Evolutionary conservation across 2,113 vertebrate species (phyloP).

Genomic region (Coptodon rendalli): DNA sequence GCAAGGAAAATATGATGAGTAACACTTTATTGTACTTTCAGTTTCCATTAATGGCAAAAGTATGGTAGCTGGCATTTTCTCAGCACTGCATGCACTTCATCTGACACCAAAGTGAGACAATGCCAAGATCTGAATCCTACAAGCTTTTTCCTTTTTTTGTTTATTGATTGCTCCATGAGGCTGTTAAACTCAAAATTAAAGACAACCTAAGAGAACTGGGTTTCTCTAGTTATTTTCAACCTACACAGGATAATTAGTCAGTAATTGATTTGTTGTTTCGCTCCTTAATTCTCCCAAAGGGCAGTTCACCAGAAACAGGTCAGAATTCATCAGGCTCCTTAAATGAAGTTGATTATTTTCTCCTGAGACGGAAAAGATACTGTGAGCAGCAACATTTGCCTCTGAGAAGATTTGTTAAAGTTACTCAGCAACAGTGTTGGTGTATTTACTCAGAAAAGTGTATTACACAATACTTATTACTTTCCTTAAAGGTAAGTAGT

Average conservation of each 20-base stretch:
- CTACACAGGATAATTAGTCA: not conserved
- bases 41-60: not conserved
- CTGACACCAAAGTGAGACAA: not conserved
- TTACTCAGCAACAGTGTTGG: not conserved
- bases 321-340: not conserved
- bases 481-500: not conserved
- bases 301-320: not conserved
- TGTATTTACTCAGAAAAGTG: not conserved
- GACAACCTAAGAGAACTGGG: not conserved
- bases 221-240: not conserved
- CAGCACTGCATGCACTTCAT: not conserved
- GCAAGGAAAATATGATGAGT: not conserved
- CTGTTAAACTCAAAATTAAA: not conserved
- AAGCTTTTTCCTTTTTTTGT: not conserved
- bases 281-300: not conserved
- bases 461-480: not conserved
- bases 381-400: not conserved
- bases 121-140: not conserved
- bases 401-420: not conserved
- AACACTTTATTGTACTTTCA: not conserved
- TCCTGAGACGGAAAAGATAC: not conserved
- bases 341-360: not conserved
- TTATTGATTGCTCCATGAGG: not conserved
- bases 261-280: not conserved
- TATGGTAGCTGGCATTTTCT: not conserved